Evolutionary conservation across 2,113 vertebrate species (phyloP).

Genomic region (Asarcornis scutulata): DNA sequence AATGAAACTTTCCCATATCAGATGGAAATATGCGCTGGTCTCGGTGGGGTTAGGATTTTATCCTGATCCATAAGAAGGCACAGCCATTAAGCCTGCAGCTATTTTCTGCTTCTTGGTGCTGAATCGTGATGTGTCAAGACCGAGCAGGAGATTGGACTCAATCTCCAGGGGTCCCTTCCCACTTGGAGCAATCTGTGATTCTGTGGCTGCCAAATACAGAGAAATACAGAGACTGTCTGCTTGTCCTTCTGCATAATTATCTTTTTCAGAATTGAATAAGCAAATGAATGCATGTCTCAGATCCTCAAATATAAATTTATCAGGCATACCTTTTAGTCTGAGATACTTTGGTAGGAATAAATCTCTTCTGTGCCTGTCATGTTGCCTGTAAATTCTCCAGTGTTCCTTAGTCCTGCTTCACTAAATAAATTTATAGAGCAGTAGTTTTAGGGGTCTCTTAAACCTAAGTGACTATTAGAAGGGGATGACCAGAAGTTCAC

Average conservation of each 20-base stretch:
- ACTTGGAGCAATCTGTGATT: neutral
- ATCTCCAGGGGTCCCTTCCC: neutral
- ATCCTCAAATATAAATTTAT: neutral
- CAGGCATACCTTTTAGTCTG: neutral
- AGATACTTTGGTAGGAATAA: neutral
- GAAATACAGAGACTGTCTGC: neutral
- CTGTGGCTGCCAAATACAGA: neutral
- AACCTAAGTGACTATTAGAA: neutral
- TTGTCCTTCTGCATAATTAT: neutral
- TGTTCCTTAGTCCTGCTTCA: neutral
- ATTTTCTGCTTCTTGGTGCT: neutral
- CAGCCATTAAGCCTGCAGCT: accelerated
- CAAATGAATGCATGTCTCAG: neutral
- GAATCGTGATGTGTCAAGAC: neutral
- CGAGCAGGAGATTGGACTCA: neutral
- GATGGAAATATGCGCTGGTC: neutral
- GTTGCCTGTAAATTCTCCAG: neutral
- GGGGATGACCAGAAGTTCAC: accelerated
- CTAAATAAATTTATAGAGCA: neutral
- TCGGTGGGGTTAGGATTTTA: neutral
- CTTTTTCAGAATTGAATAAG: neutral
- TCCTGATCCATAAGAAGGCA: neutral
- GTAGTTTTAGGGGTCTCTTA: accelerated
- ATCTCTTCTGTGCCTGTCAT: accelerated
- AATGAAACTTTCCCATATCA: neutral